Percentiles rank a stretch among this genome's conserved stretches.
phyloP scores from a whole-genome alignment of 2,888 invertebrate species.

The Drosophila melanosoma region DNA sequence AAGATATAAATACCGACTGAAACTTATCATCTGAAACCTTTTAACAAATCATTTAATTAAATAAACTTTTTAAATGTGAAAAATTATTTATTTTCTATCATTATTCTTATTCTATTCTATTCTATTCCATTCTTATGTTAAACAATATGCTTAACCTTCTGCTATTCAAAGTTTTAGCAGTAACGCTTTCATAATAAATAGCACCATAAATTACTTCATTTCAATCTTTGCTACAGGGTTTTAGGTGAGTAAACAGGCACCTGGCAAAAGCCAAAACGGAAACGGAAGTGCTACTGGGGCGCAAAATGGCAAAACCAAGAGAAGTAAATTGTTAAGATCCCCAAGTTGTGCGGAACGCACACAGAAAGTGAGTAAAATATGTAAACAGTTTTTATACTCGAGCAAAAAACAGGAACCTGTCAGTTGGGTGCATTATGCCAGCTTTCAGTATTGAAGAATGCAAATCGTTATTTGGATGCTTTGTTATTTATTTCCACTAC shows the following conservation, averaged over 20 bases:
- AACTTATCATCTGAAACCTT: background rate
- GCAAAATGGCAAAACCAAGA: conserved; percentile 35
- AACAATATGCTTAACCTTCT: background rate
- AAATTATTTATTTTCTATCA: background rate
- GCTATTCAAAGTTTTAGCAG: background rate
- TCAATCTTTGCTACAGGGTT: background rate
- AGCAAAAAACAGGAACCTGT: conserved; percentile 24
- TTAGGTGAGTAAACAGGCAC: conserved; percentile 11
- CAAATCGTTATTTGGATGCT: background rate
- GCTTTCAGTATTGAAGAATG: conserved; percentile 15
- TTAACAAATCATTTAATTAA: background rate
- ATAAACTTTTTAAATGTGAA: background rate
- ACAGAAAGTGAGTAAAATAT: conserved; percentile 29
- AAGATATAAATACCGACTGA: background rate
- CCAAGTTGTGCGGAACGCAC: conserved; percentile 13
- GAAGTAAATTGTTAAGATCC: conserved; percentile 40
- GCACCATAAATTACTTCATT: background rate
- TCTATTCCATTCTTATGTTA: no score
- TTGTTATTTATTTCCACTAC: conserved; percentile 14
- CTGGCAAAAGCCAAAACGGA: conserved; percentile 25
- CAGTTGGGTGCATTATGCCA: conserved; percentile 5
- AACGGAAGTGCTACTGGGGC: conserved; percentile 36
- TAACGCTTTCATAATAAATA: background rate
- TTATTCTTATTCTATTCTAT: no score
- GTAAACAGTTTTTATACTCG: conserved; percentile 30